Conservation (phyloP, 2,797 vertebrate genomes). For the Triplophysa yarkandensis region DNA sequence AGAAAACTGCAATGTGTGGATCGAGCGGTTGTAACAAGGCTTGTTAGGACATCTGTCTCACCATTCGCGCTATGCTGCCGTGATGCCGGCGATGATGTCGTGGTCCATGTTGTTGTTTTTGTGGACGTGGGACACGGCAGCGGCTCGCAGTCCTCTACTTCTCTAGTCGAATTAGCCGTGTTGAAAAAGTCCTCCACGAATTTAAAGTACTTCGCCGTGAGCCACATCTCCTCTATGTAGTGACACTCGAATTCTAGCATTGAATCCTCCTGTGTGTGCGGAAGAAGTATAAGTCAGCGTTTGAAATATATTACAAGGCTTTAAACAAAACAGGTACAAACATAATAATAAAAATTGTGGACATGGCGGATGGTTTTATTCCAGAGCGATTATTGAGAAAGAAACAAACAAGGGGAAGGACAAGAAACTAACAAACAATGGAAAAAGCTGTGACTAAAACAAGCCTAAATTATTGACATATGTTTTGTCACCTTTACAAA, state of each 20-base stretch:
- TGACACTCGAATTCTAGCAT: constrained; percentile 78
- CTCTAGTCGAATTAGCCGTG: constrained; percentile 64
- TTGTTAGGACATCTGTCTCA: constrained; percentile 34
- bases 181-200: constrained; percentile 74
- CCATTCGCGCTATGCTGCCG: constrained; percentile 53
- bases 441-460: neutral
- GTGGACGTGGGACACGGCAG: constrained; percentile 72
- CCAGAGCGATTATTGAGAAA: neutral
- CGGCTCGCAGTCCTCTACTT: constrained; percentile 68
- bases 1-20: neutral
- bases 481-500: neutral
- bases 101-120: constrained; percentile 44
- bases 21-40: neutral
- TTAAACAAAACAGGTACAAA: neutral
- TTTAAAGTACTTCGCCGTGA: constrained; percentile 73
- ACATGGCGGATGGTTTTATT: neutral
- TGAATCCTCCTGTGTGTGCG: constrained; percentile 64
- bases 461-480: neutral
- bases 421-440: neutral
- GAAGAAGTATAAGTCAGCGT: neutral
- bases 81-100: constrained; percentile 26
- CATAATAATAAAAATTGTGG: neutral
- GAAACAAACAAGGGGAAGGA: neutral
- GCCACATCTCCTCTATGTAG: constrained; percentile 72
- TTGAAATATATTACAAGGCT: neutral